Evolutionary conservation across 2,888 invertebrate genomes (phyloP).

Genomic region (Pimpla rufipes): DNA sequence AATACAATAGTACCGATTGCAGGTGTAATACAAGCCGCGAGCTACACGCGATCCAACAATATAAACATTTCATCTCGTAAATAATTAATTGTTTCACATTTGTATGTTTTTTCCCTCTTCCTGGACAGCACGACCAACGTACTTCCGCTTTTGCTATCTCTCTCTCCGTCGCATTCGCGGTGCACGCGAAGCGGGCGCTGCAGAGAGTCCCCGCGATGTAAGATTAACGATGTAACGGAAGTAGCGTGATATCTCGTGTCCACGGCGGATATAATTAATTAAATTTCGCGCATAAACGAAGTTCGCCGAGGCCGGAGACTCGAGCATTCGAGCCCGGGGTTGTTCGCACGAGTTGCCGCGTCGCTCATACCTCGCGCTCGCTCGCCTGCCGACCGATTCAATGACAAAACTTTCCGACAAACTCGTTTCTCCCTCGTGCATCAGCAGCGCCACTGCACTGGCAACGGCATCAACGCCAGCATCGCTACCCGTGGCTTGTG

Average conservation of each 20-base stretch:
- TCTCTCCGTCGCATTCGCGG: neutral
- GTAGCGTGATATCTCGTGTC: constrained; percentile 7
- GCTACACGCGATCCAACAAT: constrained; percentile 12
- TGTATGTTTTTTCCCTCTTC: neutral
- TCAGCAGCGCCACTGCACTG: constrained; percentile 6
- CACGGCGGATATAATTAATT: constrained; percentile 37
- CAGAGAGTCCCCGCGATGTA: constrained; percentile 5
- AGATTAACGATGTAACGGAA: constrained; percentile 41
- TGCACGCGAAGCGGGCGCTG: neutral
- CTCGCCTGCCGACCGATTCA: constrained; percentile 13
- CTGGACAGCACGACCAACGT: neutral
- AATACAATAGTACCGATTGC: neutral
- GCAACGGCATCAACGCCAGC: neutral
- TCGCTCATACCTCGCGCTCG: neutral
- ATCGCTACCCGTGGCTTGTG: neutral
- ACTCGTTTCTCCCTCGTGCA: constrained; percentile 24
- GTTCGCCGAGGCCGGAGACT: constrained; percentile 8
- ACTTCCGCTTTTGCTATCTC: neutral
- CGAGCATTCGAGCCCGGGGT: neutral
- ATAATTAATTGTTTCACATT: constrained; percentile 11
- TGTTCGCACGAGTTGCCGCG: constrained; percentile 7
- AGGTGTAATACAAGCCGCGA: constrained; percentile 6
- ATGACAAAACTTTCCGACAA: constrained; percentile 34
- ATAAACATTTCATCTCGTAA: constrained; percentile 9
- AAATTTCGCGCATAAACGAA: constrained; percentile 46